phyloP scores from a whole-genome alignment of 2,888 invertebrate species.

The Rhagium mordax region DNA sequence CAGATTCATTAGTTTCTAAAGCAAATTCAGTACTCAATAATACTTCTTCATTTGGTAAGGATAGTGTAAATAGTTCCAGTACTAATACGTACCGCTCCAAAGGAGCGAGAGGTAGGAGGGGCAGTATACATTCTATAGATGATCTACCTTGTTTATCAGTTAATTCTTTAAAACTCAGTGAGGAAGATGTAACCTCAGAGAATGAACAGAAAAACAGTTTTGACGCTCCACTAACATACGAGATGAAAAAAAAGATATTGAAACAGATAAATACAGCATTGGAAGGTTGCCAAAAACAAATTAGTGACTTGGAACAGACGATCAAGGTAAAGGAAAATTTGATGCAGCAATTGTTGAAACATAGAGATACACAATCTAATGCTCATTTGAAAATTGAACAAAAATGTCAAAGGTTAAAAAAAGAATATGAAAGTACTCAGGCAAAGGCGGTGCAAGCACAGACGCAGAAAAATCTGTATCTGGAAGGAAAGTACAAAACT shows the following conservation, averaged over 20 bases:
- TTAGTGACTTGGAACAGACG: conserved; percentile 79
- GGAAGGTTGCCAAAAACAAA: conserved; percentile 70
- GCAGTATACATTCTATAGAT: conserved; percentile 67
- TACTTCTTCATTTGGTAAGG: conserved; percentile 56
- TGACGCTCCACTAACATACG: conserved; percentile 52
- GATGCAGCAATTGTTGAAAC: conserved; percentile 78
- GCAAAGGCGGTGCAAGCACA: conserved; percentile 74
- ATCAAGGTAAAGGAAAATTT: conserved; percentile 82
- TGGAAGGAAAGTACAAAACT: conserved; percentile 64
- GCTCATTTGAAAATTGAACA: conserved; percentile 77
- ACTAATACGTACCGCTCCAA: conserved; percentile 64
- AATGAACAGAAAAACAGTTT: conserved; percentile 47
- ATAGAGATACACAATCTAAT: conserved; percentile 73
- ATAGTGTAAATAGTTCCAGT: conserved; percentile 61
- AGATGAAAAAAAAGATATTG: conserved; percentile 62
- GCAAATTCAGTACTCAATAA: conserved; percentile 51
- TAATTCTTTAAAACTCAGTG: conserved; percentile 54
- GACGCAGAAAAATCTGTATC: conserved; percentile 62
- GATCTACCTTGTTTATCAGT: conserved; percentile 58
- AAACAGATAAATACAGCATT: conserved; percentile 63
- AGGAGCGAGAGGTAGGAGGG: conserved; percentile 65
- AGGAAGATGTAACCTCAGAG: conserved; percentile 53
- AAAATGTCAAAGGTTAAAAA: conserved; percentile 75
- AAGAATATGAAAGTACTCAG: conserved; percentile 75
- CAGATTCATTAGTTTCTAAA: conserved; percentile 78